Evolutionary conservation across 2,888 invertebrate species (phyloP), one percentile per base, ranked within the genome.

Genomic region (Cremastinae sp.): DNA sequence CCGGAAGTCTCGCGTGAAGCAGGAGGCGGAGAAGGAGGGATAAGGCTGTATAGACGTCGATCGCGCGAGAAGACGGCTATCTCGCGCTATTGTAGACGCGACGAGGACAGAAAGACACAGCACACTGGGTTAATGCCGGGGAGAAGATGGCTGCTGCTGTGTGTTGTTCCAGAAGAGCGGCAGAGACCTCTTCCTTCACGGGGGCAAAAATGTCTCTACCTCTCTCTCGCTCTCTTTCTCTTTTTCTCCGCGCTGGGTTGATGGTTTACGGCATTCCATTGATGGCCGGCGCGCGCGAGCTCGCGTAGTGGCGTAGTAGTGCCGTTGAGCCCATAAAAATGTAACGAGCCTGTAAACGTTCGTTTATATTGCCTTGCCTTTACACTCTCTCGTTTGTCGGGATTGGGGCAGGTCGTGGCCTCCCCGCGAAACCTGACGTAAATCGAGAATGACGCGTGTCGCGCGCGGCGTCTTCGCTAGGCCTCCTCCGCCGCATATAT

Each of bases 271-370:
- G 88, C 88, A 84, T 87, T 87, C 83, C 84, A 87, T 85, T 88
- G 88, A 88, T 88, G 88, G 88, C 81, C 86, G 70, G 70, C 74
- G 74, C 68, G 76, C 75, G 75, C 62, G 73, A 38, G 41, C 53
- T 22, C 74, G 51, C 70, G 82, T 85, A 84, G 88, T 83, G 81
- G 81, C 85, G 84, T 86, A 84, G 85, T 84, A 84, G 88, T 85
- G 87, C 81, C 88, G 88, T 86, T 88, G 88, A 86, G 88, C 87
- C 85, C 89, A 89, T 89, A 89, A 89, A 89, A 89, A 89, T 89
- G 89, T 89, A 89, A 89, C 89, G 89, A 89, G 89, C 89, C 88
- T 89, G 89, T 89, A 89, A 89, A 89, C 89, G 89, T 88, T 89
- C 88, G 88, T 87, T 89, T 89, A 89, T 89, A 89, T 88, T 86